Conservation (phyloP, 2,888 invertebrate species). For the Drosophila nigricruria region DNA sequence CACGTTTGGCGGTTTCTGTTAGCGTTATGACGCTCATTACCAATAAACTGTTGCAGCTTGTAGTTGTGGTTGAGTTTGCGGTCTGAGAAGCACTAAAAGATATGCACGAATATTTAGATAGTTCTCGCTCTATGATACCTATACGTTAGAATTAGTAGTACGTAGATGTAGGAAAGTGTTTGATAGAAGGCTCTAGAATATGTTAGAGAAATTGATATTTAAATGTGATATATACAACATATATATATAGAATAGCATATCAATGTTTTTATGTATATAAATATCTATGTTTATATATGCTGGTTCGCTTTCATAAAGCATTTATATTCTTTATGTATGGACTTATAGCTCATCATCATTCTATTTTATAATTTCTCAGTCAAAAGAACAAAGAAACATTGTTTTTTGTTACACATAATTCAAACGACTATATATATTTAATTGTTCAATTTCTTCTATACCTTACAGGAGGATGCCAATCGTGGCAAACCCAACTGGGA, state of each 20-base stretch:
- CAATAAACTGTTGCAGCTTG: slow-evolving; percentile 27
- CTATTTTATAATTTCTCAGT: no score
- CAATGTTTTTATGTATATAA: background rate
- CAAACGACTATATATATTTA: background rate
- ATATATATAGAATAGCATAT: background rate
- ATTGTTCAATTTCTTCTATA: background rate
- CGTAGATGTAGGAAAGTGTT: background rate
- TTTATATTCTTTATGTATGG: background rate
- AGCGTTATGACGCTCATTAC: slow-evolving; percentile 15
- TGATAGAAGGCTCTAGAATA: background rate
- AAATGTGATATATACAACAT: background rate
- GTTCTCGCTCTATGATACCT: background rate
- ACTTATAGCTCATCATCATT: background rate
- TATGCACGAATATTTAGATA: background rate
- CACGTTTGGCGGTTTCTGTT: slow-evolving; percentile 2
- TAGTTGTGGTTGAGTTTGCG: slow-evolving; percentile 14
- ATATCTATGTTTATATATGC: background rate
- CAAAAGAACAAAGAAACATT: no score
- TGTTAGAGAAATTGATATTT: background rate
- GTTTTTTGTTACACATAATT: background rate
- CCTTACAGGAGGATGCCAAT: slow-evolving; percentile 97
- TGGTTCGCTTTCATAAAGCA: background rate
- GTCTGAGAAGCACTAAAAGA: slow-evolving; percentile 2
- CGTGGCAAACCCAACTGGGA: slow-evolving; percentile 99
- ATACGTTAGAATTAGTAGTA: background rate